These are phyloP conservation scores for Hylaeus anthracinus DNA, from an alignment of 1,140 invertebrate species.

Conservation along the genomic window DNA sequence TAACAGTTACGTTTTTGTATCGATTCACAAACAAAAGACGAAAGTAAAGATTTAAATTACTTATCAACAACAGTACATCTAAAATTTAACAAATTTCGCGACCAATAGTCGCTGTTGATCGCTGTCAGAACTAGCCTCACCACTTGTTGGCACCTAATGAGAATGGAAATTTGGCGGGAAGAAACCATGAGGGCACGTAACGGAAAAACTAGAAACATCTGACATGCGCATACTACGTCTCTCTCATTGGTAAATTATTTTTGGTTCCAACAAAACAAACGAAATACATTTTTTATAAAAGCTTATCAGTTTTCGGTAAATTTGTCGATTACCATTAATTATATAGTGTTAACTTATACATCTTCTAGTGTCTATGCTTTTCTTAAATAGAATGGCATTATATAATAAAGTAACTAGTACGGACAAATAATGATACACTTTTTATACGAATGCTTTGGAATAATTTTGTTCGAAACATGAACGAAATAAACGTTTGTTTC, in stretches of 20 bases:
- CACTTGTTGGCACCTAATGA: conserved; percentile 34
- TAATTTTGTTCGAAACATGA: background rate
- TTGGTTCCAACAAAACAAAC: background rate
- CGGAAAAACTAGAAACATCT: background rate
- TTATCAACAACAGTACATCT: background rate
- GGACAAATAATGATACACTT: background rate
- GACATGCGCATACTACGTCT: background rate
- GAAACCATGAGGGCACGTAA: background rate
- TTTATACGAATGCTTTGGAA: background rate
- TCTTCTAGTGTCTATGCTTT: background rate
- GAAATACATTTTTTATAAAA: background rate
- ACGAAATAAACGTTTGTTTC: background rate
- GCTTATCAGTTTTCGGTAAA: background rate
- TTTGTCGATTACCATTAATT: background rate
- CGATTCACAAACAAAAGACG: background rate
- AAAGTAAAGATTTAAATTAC: background rate
- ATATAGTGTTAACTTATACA: background rate
- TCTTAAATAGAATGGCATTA: too few species aligned
- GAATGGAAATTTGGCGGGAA: conserved; percentile 46
- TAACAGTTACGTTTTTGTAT: background rate
- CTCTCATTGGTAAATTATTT: conserved; percentile 1
- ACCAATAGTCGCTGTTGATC: background rate
- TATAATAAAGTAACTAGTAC: too few species aligned
- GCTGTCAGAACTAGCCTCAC: conserved; percentile 20
- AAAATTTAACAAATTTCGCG: background rate